Evolutionary conservation across 2,888 invertebrate genomes (phyloP).

Genomic region (Globia sparganii): DNA sequence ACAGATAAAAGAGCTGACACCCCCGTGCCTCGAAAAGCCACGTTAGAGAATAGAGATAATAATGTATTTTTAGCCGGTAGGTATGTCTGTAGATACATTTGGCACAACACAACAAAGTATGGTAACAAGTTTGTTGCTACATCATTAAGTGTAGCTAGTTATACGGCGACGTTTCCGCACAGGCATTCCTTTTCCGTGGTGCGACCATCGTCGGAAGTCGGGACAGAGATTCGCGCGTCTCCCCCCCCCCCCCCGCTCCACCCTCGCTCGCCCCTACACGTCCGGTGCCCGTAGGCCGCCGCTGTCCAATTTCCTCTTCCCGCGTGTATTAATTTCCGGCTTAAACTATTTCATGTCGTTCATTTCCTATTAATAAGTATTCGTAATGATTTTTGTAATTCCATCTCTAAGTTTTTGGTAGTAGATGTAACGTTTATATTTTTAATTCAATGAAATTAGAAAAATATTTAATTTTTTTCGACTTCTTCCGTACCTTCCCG

Average conservation of each 20-base stretch:
- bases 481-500: background rate
- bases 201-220: constrained; percentile 82
- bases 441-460: background rate
- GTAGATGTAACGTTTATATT: background rate
- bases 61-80: background rate
- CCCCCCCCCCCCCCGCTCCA: constrained; percentile 70
- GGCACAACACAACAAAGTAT: constrained; percentile 1
- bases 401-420: constrained; percentile 34
- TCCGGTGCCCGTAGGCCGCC: constrained; percentile 83
- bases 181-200: constrained; percentile 79
- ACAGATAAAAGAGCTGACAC: too few relatives aligned
- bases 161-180: constrained; percentile 59
- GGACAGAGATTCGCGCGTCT: constrained; percentile 80
- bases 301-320: constrained; percentile 89
- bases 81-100: constrained; percentile 22
- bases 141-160: constrained; percentile 31
- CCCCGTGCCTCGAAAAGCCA: background rate
- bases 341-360: constrained; percentile 83
- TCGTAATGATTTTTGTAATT: constrained; percentile 65
- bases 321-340: constrained; percentile 88
- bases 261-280: constrained; percentile 75
- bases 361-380: constrained; percentile 80
- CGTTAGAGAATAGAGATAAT: constrained; percentile 17
- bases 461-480: background rate
- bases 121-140: constrained; percentile 34